Percentiles rank a stretch among this genome's conserved stretches.
These are phyloP conservation scores for Conchocele bisecta DNA, from an alignment of 2,888 invertebrate species.

Conservation along the genomic window DNA sequence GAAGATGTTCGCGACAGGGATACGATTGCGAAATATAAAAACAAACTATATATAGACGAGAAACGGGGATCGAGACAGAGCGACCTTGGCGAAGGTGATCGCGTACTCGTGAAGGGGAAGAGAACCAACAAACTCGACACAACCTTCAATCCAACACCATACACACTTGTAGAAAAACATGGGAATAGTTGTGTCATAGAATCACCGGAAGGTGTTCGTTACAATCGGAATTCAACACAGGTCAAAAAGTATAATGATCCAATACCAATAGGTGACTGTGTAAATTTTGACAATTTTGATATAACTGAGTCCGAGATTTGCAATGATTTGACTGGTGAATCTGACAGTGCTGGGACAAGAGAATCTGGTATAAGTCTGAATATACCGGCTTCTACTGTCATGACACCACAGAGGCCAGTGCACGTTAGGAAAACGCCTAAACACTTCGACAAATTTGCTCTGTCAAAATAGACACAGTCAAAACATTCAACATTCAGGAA, in stretches of 20 bases:
- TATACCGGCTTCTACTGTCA: too few species aligned
- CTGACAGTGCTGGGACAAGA: too few species aligned
- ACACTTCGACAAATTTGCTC: too few species aligned
- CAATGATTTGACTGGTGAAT: too few species aligned
- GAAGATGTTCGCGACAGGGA: conserved; percentile 19
- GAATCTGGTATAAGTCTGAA: too few species aligned
- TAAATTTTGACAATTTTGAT: too few species aligned
- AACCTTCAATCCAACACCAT: conserved; percentile 1
- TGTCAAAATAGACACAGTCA: too few species aligned
- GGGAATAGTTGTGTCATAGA: conserved; percentile 5
- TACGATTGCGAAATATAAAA: conserved; percentile 14
- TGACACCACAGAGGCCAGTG: too few species aligned
- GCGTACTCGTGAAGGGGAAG: conserved; percentile 14
- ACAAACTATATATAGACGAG: conserved; percentile 24
- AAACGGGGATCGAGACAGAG: conserved; percentile 7
- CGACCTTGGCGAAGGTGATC: conserved; percentile 16
- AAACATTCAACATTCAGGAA: too few species aligned
- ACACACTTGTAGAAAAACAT: conserved; percentile 8
- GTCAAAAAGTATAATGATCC: conserved; percentile 8
- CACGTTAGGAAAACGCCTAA: too few species aligned
- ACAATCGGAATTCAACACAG: conserved; percentile 19
- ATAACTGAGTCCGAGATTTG: too few species aligned
- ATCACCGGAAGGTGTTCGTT: neutral
- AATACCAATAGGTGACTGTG: too few species aligned
- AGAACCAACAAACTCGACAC: conserved; percentile 23